Base-by-base conservation (phyloP, 2,797 vertebrate genomes). In the Salmo trutta region DNA sequence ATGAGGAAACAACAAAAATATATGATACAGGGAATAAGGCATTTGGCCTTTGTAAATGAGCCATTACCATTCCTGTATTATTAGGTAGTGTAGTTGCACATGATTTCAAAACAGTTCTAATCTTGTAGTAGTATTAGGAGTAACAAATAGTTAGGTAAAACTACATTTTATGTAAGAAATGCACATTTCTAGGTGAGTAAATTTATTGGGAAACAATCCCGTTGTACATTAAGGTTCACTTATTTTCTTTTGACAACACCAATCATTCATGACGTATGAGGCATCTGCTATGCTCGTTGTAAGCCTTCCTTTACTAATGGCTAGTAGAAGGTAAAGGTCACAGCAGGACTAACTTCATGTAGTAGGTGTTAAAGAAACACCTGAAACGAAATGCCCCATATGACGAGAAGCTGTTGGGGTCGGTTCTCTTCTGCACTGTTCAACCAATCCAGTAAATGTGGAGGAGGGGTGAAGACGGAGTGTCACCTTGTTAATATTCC, bases 1-100 rank as follows among this genome's bases (percentile, higher is more conserved):
- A 59, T 66, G 24, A 67, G 7, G 65, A 67, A 68, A 68, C 66
- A 68, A 68, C 33, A 68, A 68, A 68, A 33, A 68, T 31, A 66
- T 17, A 16, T 29, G 14, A 31, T 29, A 24, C 21, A 65, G 3
- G 21, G 4, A 47, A 47, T 47, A 65, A 14, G 21, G 10, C 8
- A 12, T 21, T 19, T 59, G 8, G 56, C 56, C 17, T 59, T 16
- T 56, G 54, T 56, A 56, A 56, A 56, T 56, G 17, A 56, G 54
- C 54, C 54, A 47, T 47, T 47, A n/a, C 54, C 54, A 56, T 6
- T 7, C 17, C 17, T 56, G 54, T 5, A 56, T 0, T 56, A 5
- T 5, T 16, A 17, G 15, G 4, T 6, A n/a, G 0, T 65, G 12
- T 65, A 24, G 14, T 29, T 12, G 62, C 17, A 56, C 6, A 47